phyloP scores from a whole-genome alignment of 2,797 vertebrate species.

The Cirrhinus molitorella region DNA sequence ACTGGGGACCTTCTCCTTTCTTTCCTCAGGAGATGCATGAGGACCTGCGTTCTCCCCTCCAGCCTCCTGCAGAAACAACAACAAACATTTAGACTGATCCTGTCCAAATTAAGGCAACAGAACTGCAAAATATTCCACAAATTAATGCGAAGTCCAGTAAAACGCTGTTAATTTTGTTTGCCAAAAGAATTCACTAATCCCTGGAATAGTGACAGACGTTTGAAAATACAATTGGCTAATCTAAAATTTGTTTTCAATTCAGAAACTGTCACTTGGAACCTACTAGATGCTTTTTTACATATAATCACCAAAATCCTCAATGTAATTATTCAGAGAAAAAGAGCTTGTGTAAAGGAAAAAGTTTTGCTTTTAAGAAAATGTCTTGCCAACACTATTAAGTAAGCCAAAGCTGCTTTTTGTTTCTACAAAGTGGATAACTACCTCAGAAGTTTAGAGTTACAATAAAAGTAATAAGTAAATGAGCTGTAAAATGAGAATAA shows the following conservation, averaged over 20 bases:
- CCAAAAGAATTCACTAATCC: no score
- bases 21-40: slow-evolving; percentile 88
- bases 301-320: not conserved
- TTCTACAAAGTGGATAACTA: not conserved
- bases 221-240: not conserved
- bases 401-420: not conserved
- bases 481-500: slow-evolving; percentile 15
- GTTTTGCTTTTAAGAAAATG: not conserved
- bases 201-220: no score
- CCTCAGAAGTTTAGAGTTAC: not conserved
- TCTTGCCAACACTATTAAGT: not conserved
- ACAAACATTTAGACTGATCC: not conserved
- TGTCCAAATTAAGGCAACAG: not conserved
- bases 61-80: slow-evolving; percentile 81
- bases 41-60: slow-evolving; percentile 80
- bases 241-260: not conserved
- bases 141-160: not conserved
- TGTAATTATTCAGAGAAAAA: not conserved
- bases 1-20: slow-evolving; percentile 96
- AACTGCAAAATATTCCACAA: not conserved
- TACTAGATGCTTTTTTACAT: not conserved
- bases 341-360: not conserved
- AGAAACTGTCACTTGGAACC: not conserved
- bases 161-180: no score
- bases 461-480: slow-evolving; percentile 9